Evolutionary conservation across 2,888 invertebrate species (phyloP).

Genomic region (Aspidapion aeneum): DNA sequence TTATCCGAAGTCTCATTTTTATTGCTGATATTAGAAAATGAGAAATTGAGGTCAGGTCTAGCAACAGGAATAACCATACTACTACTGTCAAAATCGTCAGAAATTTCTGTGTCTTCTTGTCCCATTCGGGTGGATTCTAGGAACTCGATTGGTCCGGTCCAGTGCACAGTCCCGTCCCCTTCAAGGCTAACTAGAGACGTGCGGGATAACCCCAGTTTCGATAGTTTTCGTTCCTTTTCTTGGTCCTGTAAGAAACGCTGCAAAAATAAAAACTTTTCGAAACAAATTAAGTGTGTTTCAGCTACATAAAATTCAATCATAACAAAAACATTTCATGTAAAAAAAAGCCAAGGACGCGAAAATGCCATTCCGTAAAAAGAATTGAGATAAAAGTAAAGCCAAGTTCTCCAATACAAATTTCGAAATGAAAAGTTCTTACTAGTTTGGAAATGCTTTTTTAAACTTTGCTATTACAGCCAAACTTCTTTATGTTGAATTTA

Average conservation of each 20-base stretch:
- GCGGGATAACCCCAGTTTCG: slow-evolving; percentile 46
- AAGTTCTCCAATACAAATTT: too few relatives aligned
- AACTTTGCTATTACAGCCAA: too few relatives aligned
- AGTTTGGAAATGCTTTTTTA: too few relatives aligned
- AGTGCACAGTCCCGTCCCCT: slow-evolving; percentile 32
- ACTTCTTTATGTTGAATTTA: too few relatives aligned
- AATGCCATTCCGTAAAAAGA: too few relatives aligned
- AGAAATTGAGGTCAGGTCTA: background rate
- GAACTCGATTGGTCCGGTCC: slow-evolving; percentile 32
- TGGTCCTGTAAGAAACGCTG: slow-evolving; percentile 6
- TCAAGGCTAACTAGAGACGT: slow-evolving; percentile 48
- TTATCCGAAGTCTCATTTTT: background rate
- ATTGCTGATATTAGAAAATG: background rate
- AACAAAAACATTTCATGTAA: too few relatives aligned
- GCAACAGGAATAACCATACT: background rate
- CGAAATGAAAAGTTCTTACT: too few relatives aligned
- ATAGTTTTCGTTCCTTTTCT: slow-evolving; percentile 38
- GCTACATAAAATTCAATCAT: too few relatives aligned
- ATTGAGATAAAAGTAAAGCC: too few relatives aligned
- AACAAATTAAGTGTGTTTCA: background rate
- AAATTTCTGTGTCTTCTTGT: too few relatives aligned
- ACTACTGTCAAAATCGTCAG: background rate
- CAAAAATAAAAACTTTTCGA: background rate
- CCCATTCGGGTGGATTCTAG: background rate
- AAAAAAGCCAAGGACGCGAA: too few relatives aligned